These are phyloP conservation scores for Delichon dasypus DNA, from an alignment of 2,797 vertebrate species.

Conservation along the genomic window DNA sequence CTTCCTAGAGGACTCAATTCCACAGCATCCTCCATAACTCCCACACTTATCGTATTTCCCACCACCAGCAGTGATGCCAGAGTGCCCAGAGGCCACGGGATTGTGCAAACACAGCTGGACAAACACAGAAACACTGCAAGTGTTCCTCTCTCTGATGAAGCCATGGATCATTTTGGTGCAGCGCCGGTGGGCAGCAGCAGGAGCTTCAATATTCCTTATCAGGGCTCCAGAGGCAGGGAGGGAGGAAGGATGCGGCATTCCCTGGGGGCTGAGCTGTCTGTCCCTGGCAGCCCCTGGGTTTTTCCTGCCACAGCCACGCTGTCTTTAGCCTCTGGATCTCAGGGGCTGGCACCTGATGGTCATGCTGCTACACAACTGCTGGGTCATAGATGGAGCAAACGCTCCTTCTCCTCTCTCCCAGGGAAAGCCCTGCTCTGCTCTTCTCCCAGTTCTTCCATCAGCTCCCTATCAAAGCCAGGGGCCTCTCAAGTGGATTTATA, in stretches of 20 bases:
- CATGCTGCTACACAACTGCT: conserved; percentile 78
- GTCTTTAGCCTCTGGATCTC: conserved; percentile 70
- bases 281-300: background rate
- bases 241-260: background rate
- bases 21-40: background rate
- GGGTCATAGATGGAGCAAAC: conserved; percentile 72
- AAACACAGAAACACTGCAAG: background rate
- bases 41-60: background rate
- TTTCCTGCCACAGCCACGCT: conserved; percentile 51
- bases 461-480: background rate
- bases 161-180: background rate
- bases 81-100: fast-evolving
- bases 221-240: background rate
- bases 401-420: conserved; percentile 72
- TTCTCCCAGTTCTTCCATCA: background rate
- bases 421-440: background rate
- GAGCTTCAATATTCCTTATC: background rate
- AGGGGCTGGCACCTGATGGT: conserved; percentile 69
- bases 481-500: background rate
- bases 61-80: background rate
- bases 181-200: background rate
- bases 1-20: background rate
- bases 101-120: background rate
- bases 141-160: background rate
- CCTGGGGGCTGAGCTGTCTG: background rate